Evolutionary conservation across 2,113 vertebrate species (phyloP).

Genomic region (Amphiprion percula): DNA sequence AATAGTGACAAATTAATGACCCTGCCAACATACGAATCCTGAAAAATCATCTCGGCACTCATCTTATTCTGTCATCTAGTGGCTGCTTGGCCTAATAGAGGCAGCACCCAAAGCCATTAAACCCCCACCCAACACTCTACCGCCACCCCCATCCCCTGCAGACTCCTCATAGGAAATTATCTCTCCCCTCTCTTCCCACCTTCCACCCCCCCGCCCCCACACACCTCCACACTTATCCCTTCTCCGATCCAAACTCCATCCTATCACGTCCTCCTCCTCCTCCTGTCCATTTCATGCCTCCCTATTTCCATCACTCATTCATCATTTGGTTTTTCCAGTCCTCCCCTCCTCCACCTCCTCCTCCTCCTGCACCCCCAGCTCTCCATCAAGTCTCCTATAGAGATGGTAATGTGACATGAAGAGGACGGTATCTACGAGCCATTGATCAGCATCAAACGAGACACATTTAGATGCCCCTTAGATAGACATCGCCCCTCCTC

Average conservation of each 20-base stretch:
- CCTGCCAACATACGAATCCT: constrained; percentile 21
- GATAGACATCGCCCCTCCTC: neutral
- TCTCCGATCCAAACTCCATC: constrained; percentile 44
- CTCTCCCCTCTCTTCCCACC: constrained; percentile 20
- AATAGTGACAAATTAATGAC: constrained; percentile 61
- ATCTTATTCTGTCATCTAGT: constrained; percentile 46
- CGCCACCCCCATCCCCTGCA: constrained; percentile 44
- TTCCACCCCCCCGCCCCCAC: neutral
- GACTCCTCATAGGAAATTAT: constrained; percentile 73
- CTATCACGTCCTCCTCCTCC: constrained; percentile 38
- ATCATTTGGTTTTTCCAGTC: constrained; percentile 40
- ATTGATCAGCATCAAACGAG: constrained; percentile 79
- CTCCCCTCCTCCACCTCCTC: neutral
- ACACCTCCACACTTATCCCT: constrained; percentile 17
- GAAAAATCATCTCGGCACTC: constrained; percentile 45
- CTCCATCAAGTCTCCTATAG: constrained; percentile 73
- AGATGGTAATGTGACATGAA: constrained; percentile 84
- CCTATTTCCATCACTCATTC: constrained; percentile 64
- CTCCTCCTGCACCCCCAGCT: constrained; percentile 19
- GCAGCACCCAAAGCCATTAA: constrained; percentile 70
- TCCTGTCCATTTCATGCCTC: constrained; percentile 61
- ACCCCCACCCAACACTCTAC: constrained; percentile 22
- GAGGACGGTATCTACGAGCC: constrained; percentile 75
- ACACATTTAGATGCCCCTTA: constrained; percentile 30
- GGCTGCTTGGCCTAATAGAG: constrained; percentile 55